Evolutionary conservation across 1,140 invertebrate genomes (phyloP), one percentile per base, ranked within the genome.

Genomic region (Drosophila kanapiae): DNA sequence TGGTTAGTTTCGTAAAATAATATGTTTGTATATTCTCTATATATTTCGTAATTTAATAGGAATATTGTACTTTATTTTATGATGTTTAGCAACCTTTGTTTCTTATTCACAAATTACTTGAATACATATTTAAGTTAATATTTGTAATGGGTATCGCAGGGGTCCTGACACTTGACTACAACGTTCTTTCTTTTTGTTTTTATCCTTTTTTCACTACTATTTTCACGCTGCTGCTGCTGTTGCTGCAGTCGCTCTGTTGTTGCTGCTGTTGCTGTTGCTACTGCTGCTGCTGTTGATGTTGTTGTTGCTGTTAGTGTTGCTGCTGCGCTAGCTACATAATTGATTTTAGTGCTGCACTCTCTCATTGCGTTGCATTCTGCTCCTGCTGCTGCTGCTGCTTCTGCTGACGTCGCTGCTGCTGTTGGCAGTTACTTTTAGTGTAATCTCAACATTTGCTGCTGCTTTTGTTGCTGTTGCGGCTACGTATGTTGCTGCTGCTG

Each of bases 311-410:
- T 37, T 42, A 60, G 29, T 82, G 68, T 38, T 82, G 60, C 59
- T 80, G 82, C 69, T 53, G 75, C 79, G 81, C 62, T 79, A 65
- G 83, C 83, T 90, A 88, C 84, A 90, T 88, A 88, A 88, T 88
- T 88, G 85, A 88, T 88, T 88, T 88, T 90, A 87, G 84, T 88
- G 81, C 80, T 88, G 85, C 60, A 78, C 80, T 88, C 85, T 88
- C 74, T 74, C 68, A 75, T 57, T 69, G 74, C 67, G 64, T 76
- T 77, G 75, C 75, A 58, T 43, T 77, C 45, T 53, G 37, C 65
- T 63, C n/a, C 51, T 56, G 42, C 23, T 45, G 38, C 51, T 53
- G 62, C 31, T 68, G 38, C 35, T 58, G 75, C 51, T 65, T 78
- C 72, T 75, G 70, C 57, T 53, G 65, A 11, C 53, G 67, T 51